Evolutionary conservation across 2,797 vertebrate species (phyloP).

Genomic region (Pseudochromis fuscus): DNA sequence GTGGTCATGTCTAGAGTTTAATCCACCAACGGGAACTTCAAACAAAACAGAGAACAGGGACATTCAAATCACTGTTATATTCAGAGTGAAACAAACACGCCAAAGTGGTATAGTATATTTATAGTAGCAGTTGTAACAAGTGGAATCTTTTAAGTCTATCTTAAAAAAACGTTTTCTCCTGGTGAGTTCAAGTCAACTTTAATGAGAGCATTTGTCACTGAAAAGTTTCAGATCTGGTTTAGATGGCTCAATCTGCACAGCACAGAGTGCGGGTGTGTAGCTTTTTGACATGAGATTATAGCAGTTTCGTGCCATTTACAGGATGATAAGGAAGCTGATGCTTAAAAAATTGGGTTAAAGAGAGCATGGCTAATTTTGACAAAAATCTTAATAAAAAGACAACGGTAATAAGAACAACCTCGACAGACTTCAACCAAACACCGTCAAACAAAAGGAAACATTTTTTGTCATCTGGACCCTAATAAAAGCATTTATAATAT

Average conservation of each 20-base stretch:
- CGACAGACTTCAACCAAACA: too few relatives aligned
- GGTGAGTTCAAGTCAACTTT: too few relatives aligned
- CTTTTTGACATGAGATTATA: background rate
- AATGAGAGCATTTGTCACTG: too few relatives aligned
- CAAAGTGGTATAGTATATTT: background rate
- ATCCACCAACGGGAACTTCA: slow-evolving; percentile 39
- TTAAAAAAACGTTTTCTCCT: too few relatives aligned
- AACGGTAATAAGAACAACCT: background rate
- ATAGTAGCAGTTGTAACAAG: background rate
- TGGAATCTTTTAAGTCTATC: background rate
- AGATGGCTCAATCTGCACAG: too few relatives aligned
- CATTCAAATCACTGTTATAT: slow-evolving; percentile 48
- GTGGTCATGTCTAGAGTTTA: background rate
- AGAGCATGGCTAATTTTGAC: background rate
- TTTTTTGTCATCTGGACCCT: too few relatives aligned
- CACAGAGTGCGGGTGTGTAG: too few relatives aligned
- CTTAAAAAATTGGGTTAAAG: background rate
- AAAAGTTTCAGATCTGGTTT: too few relatives aligned
- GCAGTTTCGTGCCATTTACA: too few relatives aligned
- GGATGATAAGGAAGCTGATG: background rate
- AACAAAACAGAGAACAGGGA: slow-evolving; percentile 53
- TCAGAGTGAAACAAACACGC: slow-evolving; percentile 14
- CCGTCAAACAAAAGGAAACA: too few relatives aligned
- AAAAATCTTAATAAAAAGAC: background rate
- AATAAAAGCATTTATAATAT: too few relatives aligned